Evolutionary conservation across 2,888 invertebrate species (phyloP), one percentile per base, ranked within the genome.

Genomic region (Ceriagrion tenellum): DNA sequence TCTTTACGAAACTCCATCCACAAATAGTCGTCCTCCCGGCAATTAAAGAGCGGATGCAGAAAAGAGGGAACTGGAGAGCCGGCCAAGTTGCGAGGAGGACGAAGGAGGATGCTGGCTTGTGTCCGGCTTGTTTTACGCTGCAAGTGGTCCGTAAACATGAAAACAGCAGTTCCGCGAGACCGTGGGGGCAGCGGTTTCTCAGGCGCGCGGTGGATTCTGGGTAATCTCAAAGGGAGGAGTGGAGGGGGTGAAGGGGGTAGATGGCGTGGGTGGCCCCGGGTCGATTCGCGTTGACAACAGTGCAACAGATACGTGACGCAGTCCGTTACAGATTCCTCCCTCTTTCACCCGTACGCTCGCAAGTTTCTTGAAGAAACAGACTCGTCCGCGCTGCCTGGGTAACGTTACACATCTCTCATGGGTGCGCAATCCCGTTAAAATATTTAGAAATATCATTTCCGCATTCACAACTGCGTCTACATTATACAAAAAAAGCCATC

Each of bases 111-210:
- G 69, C 93, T 93, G 93, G 93, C 93, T 93, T 47, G 69, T 74
- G 93, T 93, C 93, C 93, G 93, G 69, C 63, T 74, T 47, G 69
- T 12, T 40, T 93, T 93, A n/a, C 47, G n/a, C 30, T 13, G 47
- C 93, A 74, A 69, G 93, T 74, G 93, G 47, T 40, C 93, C 69
- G 93, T 93, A 93, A 93, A 93, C 93, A 93, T 55, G 93, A 93
- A 93, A 93, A 93, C 69, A 93, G 74, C 81, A 18, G 35, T 13
- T 81, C 26, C 81, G 81, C 30, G 81, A 16, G 81, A 18, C 35
- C 35, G 81, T 35, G 81, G 81, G n/a, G 47, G 81, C 35, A 35
- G 81, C 35, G 81, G 81, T 35, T 16, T 35, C 81, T 81, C 16
- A 35, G 81, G 35, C 30, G 81, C 81, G 13, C 30, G 81, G 81